Evolutionary conservation across 2,797 vertebrate genomes (phyloP), one percentile per base, ranked within the genome.

Genomic region (Danio tinwini): DNA sequence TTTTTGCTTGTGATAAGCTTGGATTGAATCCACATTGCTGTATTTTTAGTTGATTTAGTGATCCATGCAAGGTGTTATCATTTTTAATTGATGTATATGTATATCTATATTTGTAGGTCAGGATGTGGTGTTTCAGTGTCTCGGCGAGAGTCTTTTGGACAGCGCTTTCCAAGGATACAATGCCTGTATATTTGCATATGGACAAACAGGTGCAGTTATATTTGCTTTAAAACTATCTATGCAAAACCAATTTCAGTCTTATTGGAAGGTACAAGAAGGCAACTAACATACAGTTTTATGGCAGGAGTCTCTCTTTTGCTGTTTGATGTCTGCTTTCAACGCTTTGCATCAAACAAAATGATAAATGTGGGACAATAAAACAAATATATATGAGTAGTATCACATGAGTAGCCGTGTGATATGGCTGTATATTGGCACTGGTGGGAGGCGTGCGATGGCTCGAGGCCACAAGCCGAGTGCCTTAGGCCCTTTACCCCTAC

Each of bases 161-260:
- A 98, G 98, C 63, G 97, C 97, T 85, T 98, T 99, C 75, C 92
- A 96, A 88, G 97, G 97, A 86, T 99, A 99, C 86, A 99, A 99
- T 0, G 97, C 97, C 39, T 99, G 97, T 85, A 96, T 99, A 90
- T 98, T 98, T 90, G 97, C 97, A 82, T 99, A 98, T 0, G 97
- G 97, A 78, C 97, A 98, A 83, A 99, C 97, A 4, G 97, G 97
- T 98, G 88, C 40, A 53, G 12, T 56, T 74, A 21, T 17, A 58
- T 76, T 63, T 40, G 8, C 39, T 49, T 5, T 9, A 42, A 13
- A 16, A 16, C 5, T 49, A 58, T 58, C 63, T 37, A 37, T 76
- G 74, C 42, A 39, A 37, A 56, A 68, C 9, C 0, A 3, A 11
- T n/a, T 17, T 56, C 2, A 13, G 11, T 40, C 5, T 42, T 1